These are phyloP conservation scores for Meandrina meandrites DNA, from an alignment of 92 coral and sea anemone genomes.

Conservation along the genomic window DNA sequence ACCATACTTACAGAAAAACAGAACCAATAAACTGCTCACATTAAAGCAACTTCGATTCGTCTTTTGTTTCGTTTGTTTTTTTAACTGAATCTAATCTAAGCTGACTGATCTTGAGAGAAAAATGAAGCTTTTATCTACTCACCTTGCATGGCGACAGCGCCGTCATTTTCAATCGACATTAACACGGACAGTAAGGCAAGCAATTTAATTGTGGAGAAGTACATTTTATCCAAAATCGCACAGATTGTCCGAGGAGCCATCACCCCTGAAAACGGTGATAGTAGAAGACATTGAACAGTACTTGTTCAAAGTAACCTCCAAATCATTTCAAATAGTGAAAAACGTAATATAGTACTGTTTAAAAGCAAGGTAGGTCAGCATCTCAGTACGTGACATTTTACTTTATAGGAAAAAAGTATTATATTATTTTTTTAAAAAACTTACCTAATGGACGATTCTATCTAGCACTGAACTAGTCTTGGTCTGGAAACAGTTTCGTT, in stretches of 20 bases:
- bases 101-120: not conserved
- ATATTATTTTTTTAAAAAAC: no score
- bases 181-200: not conserved
- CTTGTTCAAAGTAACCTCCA: no score
- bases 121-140: not conserved
- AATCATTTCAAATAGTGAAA: no score
- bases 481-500: no score
- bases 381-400: not conserved
- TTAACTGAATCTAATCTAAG: no score
- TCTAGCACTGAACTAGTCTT: not conserved
- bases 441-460: not conserved
- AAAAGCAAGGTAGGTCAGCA: not conserved
- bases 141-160: not conserved
- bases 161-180: not conserved
- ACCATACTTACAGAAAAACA: no score
- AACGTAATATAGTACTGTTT: no score
- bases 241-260: not conserved
- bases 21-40: not conserved
- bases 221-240: not conserved
- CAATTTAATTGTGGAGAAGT: not conserved
- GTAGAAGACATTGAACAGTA: no score
- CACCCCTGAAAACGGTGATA: not conserved
- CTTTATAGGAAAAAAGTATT: not conserved
- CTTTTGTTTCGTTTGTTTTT: no score
- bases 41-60: no score